These are phyloP conservation scores for Coleophora flavipennella DNA, from an alignment of 2,888 invertebrate species.

Conservation along the genomic window DNA sequence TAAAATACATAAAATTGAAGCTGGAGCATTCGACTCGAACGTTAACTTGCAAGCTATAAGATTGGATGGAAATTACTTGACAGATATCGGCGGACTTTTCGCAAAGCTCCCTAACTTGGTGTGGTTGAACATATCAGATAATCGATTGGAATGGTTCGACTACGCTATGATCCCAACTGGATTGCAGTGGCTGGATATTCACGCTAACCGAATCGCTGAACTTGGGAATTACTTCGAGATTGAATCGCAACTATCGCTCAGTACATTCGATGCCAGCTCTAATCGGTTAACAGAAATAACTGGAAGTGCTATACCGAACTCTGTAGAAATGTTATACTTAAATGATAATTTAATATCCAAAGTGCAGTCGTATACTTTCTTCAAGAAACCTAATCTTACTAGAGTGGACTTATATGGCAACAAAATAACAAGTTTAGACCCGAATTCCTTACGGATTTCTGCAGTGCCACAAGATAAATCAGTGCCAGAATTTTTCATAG, in stretches of 20 bases:
- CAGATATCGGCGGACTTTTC: slow-evolving; percentile 84
- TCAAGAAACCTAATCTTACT: slow-evolving; percentile 88
- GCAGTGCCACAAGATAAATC: slow-evolving; percentile 80
- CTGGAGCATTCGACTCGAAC: slow-evolving; percentile 84
- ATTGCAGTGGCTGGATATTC: slow-evolving; percentile 88
- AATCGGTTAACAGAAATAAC: slow-evolving; percentile 87
- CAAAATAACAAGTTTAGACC: slow-evolving; percentile 82
- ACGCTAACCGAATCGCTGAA: slow-evolving; percentile 86
- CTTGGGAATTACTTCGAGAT: slow-evolving; percentile 89
- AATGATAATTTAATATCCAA: slow-evolving; percentile 87
- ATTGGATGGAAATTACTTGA: slow-evolving; percentile 85
- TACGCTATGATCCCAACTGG: slow-evolving; percentile 88
- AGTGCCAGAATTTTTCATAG: slow-evolving; percentile 87
- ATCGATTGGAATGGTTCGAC: slow-evolving; percentile 87
- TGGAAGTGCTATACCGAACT: slow-evolving; percentile 86
- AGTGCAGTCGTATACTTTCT: slow-evolving; percentile 89
- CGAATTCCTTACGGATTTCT: slow-evolving; percentile 82
- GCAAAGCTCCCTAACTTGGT: slow-evolving; percentile 85
- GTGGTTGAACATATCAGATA: slow-evolving; percentile 90
- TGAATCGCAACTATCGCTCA: slow-evolving; percentile 83
- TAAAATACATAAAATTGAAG: slow-evolving; percentile 83
- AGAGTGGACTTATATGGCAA: slow-evolving; percentile 87
- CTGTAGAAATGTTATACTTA: slow-evolving; percentile 83
- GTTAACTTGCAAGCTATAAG: slow-evolving; percentile 85
- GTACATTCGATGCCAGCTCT: slow-evolving; percentile 86